Evolutionary conservation across 1,140 invertebrate genomes (phyloP), one percentile per base, ranked within the genome.

Genomic region (Homalodisca vitripennis): DNA sequence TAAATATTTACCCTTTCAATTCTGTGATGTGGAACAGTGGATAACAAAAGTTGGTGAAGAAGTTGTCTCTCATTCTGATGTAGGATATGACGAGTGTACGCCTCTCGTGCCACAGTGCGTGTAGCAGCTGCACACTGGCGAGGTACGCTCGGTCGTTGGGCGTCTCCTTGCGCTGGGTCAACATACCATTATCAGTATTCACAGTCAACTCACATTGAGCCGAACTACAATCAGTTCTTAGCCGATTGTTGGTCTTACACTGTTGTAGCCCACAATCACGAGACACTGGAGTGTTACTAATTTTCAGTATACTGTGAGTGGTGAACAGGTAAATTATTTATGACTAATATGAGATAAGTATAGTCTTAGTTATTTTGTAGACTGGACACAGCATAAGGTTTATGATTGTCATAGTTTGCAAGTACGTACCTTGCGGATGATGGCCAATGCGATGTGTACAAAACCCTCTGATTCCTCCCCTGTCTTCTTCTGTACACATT

Each of bases 41-140:
- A 17, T 57, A 55, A 32, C 66, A 57, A 1, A 68, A 57, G 29
- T 57, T 68, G 48, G 41, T 57, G 47, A 48, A 68, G 48, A 68
- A 68, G 26, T 53, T 31, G n/a, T 68, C 53, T 29, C 30, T 13
- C 53, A 26, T 30, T 14, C 66, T 26, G 14, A 68, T 31, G 53
- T 68, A 68, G 3, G 66, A 68, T n/a, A 68, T 34, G 10, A 68
- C 66, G 1, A 68, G 47, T 2, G 66, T 55, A 17, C 66, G 53
- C 12, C 53, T 27, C 48, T 68, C 66, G 2, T 55, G 30, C 66
- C 66, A 68, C 1, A 68, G 24, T 3, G 66, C 66, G 24, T 68
- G 66, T 14, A 68, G 29, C 2, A 68, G 29, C 17, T 68, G 48
- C 14, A 68, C 30, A 57, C 47, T 68, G 20, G 66, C 66, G 12